These are phyloP conservation scores for Oligia latruncula DNA, from an alignment of 2,888 invertebrate species.

Conservation along the genomic window DNA sequence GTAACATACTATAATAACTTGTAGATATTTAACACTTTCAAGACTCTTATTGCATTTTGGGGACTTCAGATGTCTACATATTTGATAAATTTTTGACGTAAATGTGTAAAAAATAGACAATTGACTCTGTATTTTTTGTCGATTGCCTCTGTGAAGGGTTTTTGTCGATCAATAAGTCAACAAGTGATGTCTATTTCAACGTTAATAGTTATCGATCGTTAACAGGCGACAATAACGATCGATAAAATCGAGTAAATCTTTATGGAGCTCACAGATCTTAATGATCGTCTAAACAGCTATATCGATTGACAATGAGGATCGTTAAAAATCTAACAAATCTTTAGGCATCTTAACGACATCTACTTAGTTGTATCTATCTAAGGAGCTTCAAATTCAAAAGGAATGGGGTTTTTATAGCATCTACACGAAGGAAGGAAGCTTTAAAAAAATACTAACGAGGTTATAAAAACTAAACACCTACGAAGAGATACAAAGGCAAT, in stretches of 20 bases:
- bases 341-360: no score
- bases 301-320: not conserved
- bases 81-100: no score
- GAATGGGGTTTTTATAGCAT: no score
- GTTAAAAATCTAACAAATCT: not conserved
- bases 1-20: not conserved
- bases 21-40: not conserved
- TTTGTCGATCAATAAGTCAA: not conserved
- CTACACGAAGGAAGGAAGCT: no score
- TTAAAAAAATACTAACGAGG: no score
- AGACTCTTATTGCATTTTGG: not conserved
- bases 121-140: no score
- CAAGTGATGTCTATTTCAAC: not conserved
- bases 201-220: not conserved
- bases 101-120: no score
- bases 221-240: no score
- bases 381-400: not conserved
- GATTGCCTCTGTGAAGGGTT: not conserved
- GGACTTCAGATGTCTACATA: no score
- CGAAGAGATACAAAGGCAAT: no score
- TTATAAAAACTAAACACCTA: no score
- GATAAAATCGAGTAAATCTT: not conserved
- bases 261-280: not conserved
- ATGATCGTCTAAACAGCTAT: not conserved
- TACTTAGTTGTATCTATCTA: no score